Conservation (phyloP, 2,113 vertebrate genomes). For the Lagopus leucura region DNA sequence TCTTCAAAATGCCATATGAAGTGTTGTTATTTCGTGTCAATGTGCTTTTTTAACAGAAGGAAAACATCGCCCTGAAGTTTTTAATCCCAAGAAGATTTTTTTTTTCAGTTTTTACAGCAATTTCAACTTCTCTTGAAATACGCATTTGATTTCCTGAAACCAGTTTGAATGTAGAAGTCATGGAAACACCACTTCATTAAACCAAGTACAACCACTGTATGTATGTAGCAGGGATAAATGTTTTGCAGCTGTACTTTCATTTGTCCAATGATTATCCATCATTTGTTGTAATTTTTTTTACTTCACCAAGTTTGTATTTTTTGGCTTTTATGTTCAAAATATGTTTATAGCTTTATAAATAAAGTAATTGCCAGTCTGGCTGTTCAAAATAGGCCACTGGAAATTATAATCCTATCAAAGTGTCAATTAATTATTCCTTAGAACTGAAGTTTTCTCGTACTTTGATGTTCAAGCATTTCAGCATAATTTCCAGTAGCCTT, state of each 20-base stretch:
- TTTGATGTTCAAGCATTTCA: neutral
- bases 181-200: conserved; percentile 53
- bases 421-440: neutral
- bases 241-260: conserved; percentile 43
- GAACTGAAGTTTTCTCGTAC: neutral
- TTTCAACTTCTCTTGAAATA: conserved; percentile 16
- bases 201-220: conserved; percentile 44
- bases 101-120: conserved; percentile 10
- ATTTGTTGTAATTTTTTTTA: conserved; percentile 61
- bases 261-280: conserved; percentile 30
- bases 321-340: conserved; percentile 72
- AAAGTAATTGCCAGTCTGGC: conserved; percentile 70
- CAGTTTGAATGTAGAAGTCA: conserved; percentile 57
- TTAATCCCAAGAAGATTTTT: neutral
- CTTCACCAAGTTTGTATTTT: conserved; percentile 65
- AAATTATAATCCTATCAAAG: conserved; percentile 19
- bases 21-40: neutral
- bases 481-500: neutral
- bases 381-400: conserved; percentile 63
- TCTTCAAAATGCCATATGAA: conserved; percentile 21
- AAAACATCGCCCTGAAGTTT: conserved; percentile 3
- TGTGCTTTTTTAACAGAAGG: neutral
- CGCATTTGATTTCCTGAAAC: neutral
- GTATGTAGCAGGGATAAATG: conserved; percentile 63
- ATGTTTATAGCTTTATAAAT: conserved; percentile 79